Base-by-base conservation (phyloP, 2,888 invertebrate genomes). In the Sussaba pulchella region DNA sequence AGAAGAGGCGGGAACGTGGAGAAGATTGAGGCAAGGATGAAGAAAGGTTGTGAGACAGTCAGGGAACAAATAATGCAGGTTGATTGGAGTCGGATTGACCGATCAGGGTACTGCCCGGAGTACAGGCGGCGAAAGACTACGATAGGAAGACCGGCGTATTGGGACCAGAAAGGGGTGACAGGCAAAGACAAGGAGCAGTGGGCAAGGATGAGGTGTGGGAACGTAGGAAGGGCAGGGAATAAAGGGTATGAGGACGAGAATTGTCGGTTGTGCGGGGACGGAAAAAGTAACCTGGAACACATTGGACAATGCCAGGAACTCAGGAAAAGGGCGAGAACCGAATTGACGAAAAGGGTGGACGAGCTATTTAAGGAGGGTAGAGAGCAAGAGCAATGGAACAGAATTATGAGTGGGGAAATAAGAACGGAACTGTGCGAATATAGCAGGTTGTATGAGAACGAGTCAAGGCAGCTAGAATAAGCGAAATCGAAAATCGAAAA, bases 161-260 rank as follows among this genome's bases (percentile, higher is more conserved):
- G 43, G 43, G 43, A 43, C 2, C 12, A 43, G n/a, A 43, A 2
- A 3, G 43, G 12, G 9, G n/a, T 43, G 2, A 43, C 2, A 10
- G 43, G 43, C 4, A 24, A 14, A 36, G 66, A 45, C 17, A 74
- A 74, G 9, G 66, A 64, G 21, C 64, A 64, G 21, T 66, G 66
- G 66, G 74, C 66, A 1, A 74, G 74, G 5, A 54, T 66, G 66
- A 39, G 74, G 10, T 66, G 57, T 0, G 66, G 74, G 8, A 74
- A 66, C 19, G 31, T 26, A 1, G 57, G 66, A 1, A 2, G n/a
- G 10, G 39, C 66, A 5, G 66, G 57, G n/a, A 74, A 66, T 2
- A 66, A 74, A 43, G 57, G 45, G 1, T 74, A 43, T 19, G 10
- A 2, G 21, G 45, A 66, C 10, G 39, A 21, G 5, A 57, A 45